phyloP scores from a whole-genome alignment of 2,888 invertebrate genomes.

The Dichetophora obliterata region DNA sequence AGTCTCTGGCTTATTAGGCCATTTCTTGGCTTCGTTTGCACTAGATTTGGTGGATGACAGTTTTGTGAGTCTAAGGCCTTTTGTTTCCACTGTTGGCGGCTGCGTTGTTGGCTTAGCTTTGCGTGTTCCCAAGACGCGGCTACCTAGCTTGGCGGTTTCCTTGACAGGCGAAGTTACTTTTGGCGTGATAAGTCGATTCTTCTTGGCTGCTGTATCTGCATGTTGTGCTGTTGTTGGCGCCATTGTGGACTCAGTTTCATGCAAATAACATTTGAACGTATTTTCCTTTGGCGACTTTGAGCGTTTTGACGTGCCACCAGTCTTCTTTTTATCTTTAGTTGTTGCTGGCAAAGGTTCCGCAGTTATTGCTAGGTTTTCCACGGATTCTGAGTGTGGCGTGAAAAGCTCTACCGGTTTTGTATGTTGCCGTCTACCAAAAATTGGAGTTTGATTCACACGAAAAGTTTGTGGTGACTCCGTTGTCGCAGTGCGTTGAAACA shows the following conservation, averaged over 20 bases:
- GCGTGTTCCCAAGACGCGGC: slow-evolving; percentile 27
- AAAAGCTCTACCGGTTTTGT: slow-evolving; percentile 50
- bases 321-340: slow-evolving; percentile 40
- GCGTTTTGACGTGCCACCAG: slow-evolving; percentile 44
- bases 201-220: slow-evolving; percentile 44
- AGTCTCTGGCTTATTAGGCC: slow-evolving; percentile 9
- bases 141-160: slow-evolving; percentile 8
- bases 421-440: slow-evolving; percentile 63
- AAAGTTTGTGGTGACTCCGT: slow-evolving; percentile 53
- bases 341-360: slow-evolving; percentile 4
- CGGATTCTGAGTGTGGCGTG: slow-evolving; percentile 63
- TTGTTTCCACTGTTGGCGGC: neutral
- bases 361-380: slow-evolving; percentile 61
- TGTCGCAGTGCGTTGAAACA: slow-evolving; percentile 61
- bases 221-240: slow-evolving; percentile 10
- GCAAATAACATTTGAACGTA: slow-evolving; percentile 50
- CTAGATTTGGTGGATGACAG: slow-evolving; percentile 15
- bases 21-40: slow-evolving; percentile 11
- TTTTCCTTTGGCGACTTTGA: slow-evolving; percentile 48
- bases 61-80: neutral
- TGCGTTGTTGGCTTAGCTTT: slow-evolving; percentile 23
- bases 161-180: slow-evolving; percentile 33
- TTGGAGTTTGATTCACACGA: slow-evolving; percentile 69
- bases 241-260: slow-evolving; percentile 23
- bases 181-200: slow-evolving; percentile 34